phyloP scores from a whole-genome alignment of 2,113 vertebrate genomes.

The Amia ocellicauda region DNA sequence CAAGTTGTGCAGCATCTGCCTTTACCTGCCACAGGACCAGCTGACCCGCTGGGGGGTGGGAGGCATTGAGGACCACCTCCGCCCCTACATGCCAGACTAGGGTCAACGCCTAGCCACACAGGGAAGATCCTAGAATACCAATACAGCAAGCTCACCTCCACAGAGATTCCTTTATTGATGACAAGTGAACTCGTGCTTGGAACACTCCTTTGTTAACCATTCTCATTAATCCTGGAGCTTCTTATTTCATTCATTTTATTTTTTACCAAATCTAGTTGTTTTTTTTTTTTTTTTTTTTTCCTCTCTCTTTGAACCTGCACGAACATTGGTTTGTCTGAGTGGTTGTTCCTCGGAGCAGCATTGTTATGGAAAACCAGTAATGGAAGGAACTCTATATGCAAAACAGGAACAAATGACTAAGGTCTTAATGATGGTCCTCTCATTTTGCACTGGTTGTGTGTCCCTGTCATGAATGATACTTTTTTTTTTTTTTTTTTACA shows the following conservation, averaged over 20 bases:
- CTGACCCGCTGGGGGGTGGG: constrained; percentile 97
- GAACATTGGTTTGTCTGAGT: constrained; percentile 88
- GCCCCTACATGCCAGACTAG: constrained; percentile 97
- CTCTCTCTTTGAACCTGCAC: constrained; percentile 79
- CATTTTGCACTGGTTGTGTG: constrained; percentile 77
- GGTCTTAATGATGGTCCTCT: constrained; percentile 80
- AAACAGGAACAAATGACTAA: constrained; percentile 76
- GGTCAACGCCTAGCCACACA: constrained; percentile 72
- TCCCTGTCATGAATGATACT: constrained; percentile 72
- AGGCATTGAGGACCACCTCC: constrained; percentile 96
- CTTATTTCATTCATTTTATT: constrained; percentile 65
- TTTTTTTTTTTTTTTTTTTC: constrained; percentile 30
- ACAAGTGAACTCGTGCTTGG: constrained; percentile 95
- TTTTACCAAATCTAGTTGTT: constrained; percentile 26
- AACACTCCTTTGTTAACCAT: constrained; percentile 86
- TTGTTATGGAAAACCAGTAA: constrained; percentile 79
- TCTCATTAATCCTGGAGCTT: constrained; percentile 78
- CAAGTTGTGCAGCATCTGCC: constrained; percentile 99
- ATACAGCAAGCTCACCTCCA: constrained; percentile 74
- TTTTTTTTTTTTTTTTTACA: constrained; percentile 72
- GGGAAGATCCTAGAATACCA: constrained; percentile 78
- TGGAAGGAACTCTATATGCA: constrained; percentile 85
- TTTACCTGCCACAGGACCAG: constrained; percentile 98
- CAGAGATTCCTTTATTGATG: constrained; percentile 73
- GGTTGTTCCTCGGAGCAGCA: constrained; percentile 83